Evolutionary conservation across 2,113 vertebrate species (phyloP).

Genomic region (Casuarius casuarius): DNA sequence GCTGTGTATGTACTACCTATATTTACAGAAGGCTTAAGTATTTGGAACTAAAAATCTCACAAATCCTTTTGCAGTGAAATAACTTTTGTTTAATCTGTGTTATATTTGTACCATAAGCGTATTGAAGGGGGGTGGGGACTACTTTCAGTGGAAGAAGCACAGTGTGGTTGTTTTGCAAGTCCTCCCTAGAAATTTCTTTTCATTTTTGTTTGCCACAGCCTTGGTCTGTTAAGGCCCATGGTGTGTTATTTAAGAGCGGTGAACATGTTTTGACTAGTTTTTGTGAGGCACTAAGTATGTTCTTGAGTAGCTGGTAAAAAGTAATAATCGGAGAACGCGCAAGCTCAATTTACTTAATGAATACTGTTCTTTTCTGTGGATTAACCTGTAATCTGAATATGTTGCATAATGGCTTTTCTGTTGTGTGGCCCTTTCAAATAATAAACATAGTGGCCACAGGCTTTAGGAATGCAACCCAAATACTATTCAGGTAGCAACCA

Average conservation of each 20-base stretch:
- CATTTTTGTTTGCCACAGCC: neutral
- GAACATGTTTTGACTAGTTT: slow-evolving; percentile 41
- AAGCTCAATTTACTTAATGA: slow-evolving; percentile 11
- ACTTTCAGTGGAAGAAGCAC: neutral
- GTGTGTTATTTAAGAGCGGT: slow-evolving; percentile 7
- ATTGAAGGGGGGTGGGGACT: neutral
- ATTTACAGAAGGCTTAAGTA: neutral
- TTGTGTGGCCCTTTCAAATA: neutral
- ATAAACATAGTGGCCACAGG: neutral
- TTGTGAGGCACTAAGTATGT: slow-evolving; percentile 2
- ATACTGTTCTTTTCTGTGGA: neutral
- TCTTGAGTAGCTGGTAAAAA: neutral
- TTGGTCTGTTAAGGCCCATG: neutral
- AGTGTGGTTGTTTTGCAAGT: neutral
- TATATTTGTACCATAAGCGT: neutral
- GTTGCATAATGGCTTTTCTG: slow-evolving; percentile 22
- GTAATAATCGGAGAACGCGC: neutral
- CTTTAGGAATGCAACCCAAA: neutral
- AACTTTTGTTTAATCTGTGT: neutral
- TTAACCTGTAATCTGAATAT: neutral
- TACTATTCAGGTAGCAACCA: neutral
- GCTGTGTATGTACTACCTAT: neutral
- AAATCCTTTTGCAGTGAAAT: neutral
- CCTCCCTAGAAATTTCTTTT: neutral
- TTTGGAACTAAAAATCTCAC: neutral